Percentiles rank a stretch among this genome's conserved stretches.
Conservation (phyloP, 2,797 vertebrate species). For the Otolemur crassicaudatus region DNA sequence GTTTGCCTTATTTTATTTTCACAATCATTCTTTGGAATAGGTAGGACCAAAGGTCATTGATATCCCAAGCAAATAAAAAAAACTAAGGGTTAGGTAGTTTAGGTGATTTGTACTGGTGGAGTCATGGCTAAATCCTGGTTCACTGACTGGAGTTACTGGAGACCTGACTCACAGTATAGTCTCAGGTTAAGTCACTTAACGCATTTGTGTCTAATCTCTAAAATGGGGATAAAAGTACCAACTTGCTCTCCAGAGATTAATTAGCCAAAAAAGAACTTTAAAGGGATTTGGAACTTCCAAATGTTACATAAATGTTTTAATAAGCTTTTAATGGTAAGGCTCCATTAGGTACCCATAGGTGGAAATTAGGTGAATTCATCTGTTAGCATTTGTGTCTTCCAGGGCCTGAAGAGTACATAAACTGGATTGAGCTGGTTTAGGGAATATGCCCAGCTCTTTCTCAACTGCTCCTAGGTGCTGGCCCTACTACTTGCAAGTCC, state of each 20-base stretch:
- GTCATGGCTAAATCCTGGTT: not conserved
- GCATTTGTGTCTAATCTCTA: constrained; percentile 69
- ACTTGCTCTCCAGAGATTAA: constrained; percentile 71
- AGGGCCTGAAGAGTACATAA: not conserved
- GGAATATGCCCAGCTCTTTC: not conserved
- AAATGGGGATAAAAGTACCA: constrained; percentile 56
- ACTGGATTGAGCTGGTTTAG: constrained; percentile 25
- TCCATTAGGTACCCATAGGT: constrained; percentile 25
- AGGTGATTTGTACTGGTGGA: not conserved
- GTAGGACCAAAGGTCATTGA: not conserved
- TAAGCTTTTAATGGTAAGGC: constrained; percentile 63
- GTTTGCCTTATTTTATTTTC: constrained; percentile 33
- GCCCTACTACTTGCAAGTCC: not conserved
- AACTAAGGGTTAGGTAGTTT: constrained; percentile 14
- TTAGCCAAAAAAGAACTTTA: constrained; percentile 62
- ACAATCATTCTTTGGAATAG: not conserved
- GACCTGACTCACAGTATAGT: constrained; percentile 42
- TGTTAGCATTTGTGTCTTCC: constrained; percentile 19
- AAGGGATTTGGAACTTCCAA: constrained; percentile 73
- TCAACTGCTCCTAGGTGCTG: not conserved
- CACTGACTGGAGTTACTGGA: not conserved
- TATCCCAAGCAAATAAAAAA: not conserved
- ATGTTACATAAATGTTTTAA: constrained; percentile 73
- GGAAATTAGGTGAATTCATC: constrained; percentile 43
- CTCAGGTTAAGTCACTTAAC: constrained; percentile 57